Percentiles rank a stretch among this genome's conserved stretches.
Conservation (phyloP, 2,113 vertebrate genomes). For the Aix galericulata region DNA sequence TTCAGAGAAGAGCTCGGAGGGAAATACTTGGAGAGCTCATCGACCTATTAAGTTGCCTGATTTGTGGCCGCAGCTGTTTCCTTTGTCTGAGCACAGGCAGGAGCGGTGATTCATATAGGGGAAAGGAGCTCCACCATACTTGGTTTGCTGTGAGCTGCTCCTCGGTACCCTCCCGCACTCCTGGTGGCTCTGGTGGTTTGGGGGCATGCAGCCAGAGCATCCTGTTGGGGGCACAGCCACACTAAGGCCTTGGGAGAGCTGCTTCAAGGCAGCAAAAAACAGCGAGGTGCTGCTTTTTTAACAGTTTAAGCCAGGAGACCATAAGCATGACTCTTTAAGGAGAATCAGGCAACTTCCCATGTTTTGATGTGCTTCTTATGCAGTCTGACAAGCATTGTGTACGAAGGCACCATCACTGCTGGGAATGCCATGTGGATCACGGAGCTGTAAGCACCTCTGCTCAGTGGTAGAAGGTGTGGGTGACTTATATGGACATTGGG, state of each 20-base stretch:
- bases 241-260: not conserved
- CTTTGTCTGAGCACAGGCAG: not conserved
- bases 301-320: not conserved
- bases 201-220: not conserved
- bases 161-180: not conserved
- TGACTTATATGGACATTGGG: not conserved
- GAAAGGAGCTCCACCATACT: not conserved
- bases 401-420: not conserved
- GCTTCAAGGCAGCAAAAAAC: not conserved
- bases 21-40: not conserved
- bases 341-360: not conserved
- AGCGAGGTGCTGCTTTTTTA: not conserved
- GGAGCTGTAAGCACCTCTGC: not conserved
- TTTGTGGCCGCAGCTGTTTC: not conserved
- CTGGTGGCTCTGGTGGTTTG: accelerated
- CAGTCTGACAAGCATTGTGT: not conserved
- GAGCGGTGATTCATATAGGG: not conserved
- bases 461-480: not conserved
- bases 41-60: conserved; percentile 21
- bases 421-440: not conserved
- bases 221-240: not conserved
- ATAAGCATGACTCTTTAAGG: not conserved
- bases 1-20: not conserved
- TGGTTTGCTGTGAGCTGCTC: not conserved
- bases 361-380: not conserved